Percentiles rank a stretch among this genome's conserved stretches.
These are phyloP conservation scores for Pseudochromis fuscus DNA, from an alignment of 2,797 vertebrate species.

Conservation along the genomic window DNA sequence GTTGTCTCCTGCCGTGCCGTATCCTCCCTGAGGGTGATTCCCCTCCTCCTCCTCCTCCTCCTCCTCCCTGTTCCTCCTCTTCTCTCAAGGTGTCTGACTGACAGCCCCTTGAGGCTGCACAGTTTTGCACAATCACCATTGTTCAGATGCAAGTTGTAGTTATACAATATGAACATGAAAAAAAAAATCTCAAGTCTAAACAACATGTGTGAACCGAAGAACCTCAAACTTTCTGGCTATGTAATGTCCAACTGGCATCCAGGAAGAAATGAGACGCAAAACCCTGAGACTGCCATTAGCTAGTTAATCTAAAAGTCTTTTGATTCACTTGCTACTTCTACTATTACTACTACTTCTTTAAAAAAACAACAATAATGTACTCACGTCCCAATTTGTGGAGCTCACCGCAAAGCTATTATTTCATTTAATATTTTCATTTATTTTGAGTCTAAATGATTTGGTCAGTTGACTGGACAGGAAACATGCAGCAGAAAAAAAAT, in stretches of 20 bases:
- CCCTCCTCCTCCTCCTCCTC: conserved; percentile 52
- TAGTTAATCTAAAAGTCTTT: conserved; percentile 12
- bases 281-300: background rate
- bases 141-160: conserved; percentile 55
- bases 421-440: conserved; percentile 32
- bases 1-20: conserved; percentile 73
- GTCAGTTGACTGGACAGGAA: conserved; percentile 54
- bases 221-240: conserved; percentile 16
- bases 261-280: conserved; percentile 11
- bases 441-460: conserved; percentile 43
- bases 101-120: conserved; percentile 49
- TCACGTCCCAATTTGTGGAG: background rate
- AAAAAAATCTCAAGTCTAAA: conserved; percentile 29
- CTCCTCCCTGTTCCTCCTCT: conserved; percentile 24
- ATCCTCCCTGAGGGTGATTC: conserved; percentile 69
- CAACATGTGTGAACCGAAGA: conserved; percentile 16
- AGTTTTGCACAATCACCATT: conserved; percentile 64
- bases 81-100: conserved; percentile 58
- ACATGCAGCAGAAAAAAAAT: conserved; percentile 44
- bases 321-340: background rate
- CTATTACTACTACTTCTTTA: background rate
- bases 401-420: background rate
- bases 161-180: conserved; percentile 26
- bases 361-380: background rate
- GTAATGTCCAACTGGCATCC: conserved; percentile 18